These are phyloP conservation scores for Zingel zingel DNA, from an alignment of 2,113 vertebrate genomes.

Conservation along the genomic window DNA sequence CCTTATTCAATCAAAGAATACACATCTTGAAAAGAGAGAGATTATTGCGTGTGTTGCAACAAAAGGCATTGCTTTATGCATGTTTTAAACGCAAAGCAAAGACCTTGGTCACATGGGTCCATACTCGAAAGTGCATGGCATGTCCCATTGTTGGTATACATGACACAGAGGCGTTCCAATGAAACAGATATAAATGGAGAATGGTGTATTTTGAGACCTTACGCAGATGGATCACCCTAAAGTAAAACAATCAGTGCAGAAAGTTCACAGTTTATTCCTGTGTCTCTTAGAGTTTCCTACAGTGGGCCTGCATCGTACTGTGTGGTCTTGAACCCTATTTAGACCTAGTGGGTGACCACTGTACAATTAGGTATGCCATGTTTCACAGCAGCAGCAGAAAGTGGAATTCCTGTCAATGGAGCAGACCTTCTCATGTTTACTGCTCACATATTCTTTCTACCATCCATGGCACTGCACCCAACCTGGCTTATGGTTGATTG, in stretches of 20 bases:
- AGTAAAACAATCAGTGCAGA: constrained; percentile 74
- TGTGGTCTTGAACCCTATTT: constrained; percentile 86
- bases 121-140: not conserved
- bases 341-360: constrained; percentile 84
- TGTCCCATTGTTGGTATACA: constrained; percentile 28
- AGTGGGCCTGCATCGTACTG: constrained; percentile 73
- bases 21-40: not conserved
- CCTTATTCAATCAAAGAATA: not conserved
- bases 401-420: constrained; percentile 78
- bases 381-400: constrained; percentile 79
- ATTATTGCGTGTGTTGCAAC: constrained; percentile 6
- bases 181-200: constrained; percentile 48
- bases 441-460: constrained; percentile 60
- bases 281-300: constrained; percentile 73
- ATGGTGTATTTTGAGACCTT: constrained; percentile 48
- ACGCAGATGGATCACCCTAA: constrained; percentile 56
- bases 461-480: constrained; percentile 50
- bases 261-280: constrained; percentile 65
- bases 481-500: constrained; percentile 66
- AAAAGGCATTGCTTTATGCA: not conserved
- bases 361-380: constrained; percentile 82
- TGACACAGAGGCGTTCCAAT: constrained; percentile 19
- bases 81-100: not conserved
- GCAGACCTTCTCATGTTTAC: constrained; percentile 77
- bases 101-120: not conserved